Percentiles rank a stretch among this genome's conserved stretches.
Conservation (phyloP, 2,888 invertebrate genomes). For the Drosophila fulvimacula region DNA sequence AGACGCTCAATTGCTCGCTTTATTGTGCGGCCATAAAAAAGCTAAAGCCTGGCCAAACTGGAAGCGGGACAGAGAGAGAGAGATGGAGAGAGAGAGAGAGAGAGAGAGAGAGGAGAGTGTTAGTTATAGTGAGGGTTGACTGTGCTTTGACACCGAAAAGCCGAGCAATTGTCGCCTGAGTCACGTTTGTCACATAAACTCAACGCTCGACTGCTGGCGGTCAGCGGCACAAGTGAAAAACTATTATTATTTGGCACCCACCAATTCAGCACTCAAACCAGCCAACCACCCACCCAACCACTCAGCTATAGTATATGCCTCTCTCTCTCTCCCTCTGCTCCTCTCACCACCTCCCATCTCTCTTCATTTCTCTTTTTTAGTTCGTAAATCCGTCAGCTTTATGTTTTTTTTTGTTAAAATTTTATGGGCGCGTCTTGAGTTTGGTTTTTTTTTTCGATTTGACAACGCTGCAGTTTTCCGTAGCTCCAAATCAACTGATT, state of each 20-base stretch:
- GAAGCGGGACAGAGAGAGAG: background rate
- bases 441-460: slow-evolving; percentile 27
- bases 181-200: slow-evolving; percentile 82
- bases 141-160: slow-evolving; percentile 52
- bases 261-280: slow-evolving; percentile 42
- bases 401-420: slow-evolving; percentile 53
- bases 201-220: slow-evolving; percentile 74
- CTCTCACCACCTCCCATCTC: no score
- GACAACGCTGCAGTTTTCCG: slow-evolving; percentile 68
- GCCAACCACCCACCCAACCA: slow-evolving; percentile 33
- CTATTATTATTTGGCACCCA: slow-evolving; percentile 76
- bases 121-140: slow-evolving; percentile 16
- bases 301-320: slow-evolving; percentile 27
- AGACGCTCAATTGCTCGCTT: slow-evolving; percentile 82
- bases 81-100: background rate
- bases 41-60: slow-evolving; percentile 33
- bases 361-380: slow-evolving; percentile 9
- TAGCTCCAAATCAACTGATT: slow-evolving; percentile 16
- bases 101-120: background rate
- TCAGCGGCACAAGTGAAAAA: slow-evolving; percentile 79
- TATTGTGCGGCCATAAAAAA: slow-evolving; percentile 79
- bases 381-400: slow-evolving; percentile 80
- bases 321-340: background rate
- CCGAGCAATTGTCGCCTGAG: slow-evolving; percentile 78
- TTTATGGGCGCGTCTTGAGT: slow-evolving; percentile 59